Base-by-base conservation (phyloP, 2,888 invertebrate species). In the Parascotia fuliginaria region DNA sequence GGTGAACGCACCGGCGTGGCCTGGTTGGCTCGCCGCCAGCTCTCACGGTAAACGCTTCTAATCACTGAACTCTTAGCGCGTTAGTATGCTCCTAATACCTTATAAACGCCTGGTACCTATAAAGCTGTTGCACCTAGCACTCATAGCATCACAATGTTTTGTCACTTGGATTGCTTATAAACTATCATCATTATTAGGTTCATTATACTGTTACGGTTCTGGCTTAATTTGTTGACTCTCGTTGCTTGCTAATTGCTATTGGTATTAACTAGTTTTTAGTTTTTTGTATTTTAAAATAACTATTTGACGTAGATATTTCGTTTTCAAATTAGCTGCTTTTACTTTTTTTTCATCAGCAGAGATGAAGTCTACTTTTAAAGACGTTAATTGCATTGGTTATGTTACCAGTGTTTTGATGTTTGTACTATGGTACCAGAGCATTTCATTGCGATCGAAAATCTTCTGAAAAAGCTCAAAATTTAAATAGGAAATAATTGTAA, bases 1-100 rank as follows among this genome's bases (percentile, higher is more conserved):
- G 89, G 89, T 92, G 88, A 91, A 92, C 85, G 92, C 81, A 86
- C 90, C 79, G 77, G 62, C 70, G 73, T 89, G 91, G 79, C 91
- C 89, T 79, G 89, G 75, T 90, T 91, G 91, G 91, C 88, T 53
- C 78, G 64, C 45, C 67, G 89, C 92, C 92, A 92, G 79, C 82
- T 87, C 89, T 85, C 89, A 89, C 89, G 87, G 83, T 83, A 79
- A 81, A 85, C 85, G 85, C 81, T 81, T 80, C 89, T 89, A 88
- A 89, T 90, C 90, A 85, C 82, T 78, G 71, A 72, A 79, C 81
- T 77, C 81, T 78, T 78, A 75, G 75, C 80, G 78, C 77, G 82
- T 83, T 85, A 83, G 82, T 83, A 83, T 81, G 79, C 88, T 87
- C 79, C 81, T 85, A 80, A 83, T 81, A 75, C 78, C 80, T 84